Evolutionary conservation across 2,888 invertebrate species (phyloP).

Genomic region (Nineta flava): DNA sequence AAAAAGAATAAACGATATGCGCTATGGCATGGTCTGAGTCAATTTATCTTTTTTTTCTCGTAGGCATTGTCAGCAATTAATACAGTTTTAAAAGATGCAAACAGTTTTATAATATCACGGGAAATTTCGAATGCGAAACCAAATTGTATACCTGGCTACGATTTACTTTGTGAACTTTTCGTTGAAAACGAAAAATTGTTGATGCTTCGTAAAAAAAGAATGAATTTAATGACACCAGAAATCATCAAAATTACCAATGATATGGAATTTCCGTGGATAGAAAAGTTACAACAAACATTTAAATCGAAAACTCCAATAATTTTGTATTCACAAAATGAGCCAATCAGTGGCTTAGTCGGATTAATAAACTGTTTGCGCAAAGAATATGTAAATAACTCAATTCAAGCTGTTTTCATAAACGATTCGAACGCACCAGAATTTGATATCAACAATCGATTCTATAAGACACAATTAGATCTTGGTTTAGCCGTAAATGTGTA

Average conservation of each 20-base stretch:
- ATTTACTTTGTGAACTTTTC: conserved; percentile 32
- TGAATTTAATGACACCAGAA: conserved; percentile 28
- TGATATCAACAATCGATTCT: conserved; percentile 44
- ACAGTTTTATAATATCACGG: conserved; percentile 41
- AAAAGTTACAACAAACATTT: conserved; percentile 24
- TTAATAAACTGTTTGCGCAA: conserved; percentile 70
- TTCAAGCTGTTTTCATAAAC: conserved; percentile 45
- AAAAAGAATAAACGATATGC: conserved; percentile 62
- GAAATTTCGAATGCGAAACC: conserved; percentile 34
- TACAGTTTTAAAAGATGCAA: conserved; percentile 25
- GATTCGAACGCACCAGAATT: conserved; percentile 48
- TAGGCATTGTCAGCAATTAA: conserved; percentile 29
- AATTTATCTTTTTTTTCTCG: no score
- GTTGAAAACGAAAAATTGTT: conserved; percentile 35
- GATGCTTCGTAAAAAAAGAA: conserved; percentile 28
- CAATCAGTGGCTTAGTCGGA: conserved; percentile 67
- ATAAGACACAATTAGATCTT: conserved; percentile 45
- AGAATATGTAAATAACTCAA: conserved; percentile 42
- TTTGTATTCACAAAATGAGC: conserved; percentile 44
- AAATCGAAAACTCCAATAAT: conserved; percentile 37
- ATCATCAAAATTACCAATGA: conserved; percentile 28
- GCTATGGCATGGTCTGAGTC: no score
- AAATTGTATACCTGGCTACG: conserved; percentile 28
- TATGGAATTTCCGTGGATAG: conserved; percentile 34
- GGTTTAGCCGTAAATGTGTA: conserved; percentile 70